Conservation (phyloP, 2,113 vertebrate species). For the Thamnaconus septentrionalis region DNA sequence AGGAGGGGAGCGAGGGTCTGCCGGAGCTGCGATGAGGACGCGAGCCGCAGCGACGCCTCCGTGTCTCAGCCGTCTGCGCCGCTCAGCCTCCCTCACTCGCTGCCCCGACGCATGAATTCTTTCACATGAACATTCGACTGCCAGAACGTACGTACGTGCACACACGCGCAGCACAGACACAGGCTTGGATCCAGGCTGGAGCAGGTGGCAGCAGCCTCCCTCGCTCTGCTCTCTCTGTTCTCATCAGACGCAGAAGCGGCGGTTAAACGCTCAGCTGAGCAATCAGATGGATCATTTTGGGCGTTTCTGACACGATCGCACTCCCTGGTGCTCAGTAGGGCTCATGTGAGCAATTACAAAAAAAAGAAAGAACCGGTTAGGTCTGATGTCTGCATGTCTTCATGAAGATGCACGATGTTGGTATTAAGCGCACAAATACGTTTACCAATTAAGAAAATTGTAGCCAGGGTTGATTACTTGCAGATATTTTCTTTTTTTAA, state of each 20-base stretch:
- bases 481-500: too few species aligned
- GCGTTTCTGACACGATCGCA: too few species aligned
- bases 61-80: slow-evolving; percentile 28
- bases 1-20: slow-evolving; percentile 20
- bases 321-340: not conserved
- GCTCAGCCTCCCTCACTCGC: slow-evolving; percentile 10
- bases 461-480: too few species aligned
- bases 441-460: too few species aligned
- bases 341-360: slow-evolving; percentile 18
- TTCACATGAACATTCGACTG: slow-evolving; percentile 27
- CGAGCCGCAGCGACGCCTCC: slow-evolving; percentile 52
- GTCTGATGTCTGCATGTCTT: not conserved
- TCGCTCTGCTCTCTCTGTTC: too few species aligned
- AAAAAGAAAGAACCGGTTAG: slow-evolving; percentile 1
- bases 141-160: not conserved
- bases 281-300: too few species aligned
- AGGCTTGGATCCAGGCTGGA: too few species aligned
- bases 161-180: not conserved
- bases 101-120: slow-evolving; percentile 47
- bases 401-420: too few species aligned
- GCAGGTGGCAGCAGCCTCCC: too few species aligned
- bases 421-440: too few species aligned
- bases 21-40: slow-evolving; percentile 47
- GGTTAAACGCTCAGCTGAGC: too few species aligned
- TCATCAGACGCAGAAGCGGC: too few species aligned